phyloP scores from a whole-genome alignment of 2,888 invertebrate species.

The Drosophila vallismaia region DNA sequence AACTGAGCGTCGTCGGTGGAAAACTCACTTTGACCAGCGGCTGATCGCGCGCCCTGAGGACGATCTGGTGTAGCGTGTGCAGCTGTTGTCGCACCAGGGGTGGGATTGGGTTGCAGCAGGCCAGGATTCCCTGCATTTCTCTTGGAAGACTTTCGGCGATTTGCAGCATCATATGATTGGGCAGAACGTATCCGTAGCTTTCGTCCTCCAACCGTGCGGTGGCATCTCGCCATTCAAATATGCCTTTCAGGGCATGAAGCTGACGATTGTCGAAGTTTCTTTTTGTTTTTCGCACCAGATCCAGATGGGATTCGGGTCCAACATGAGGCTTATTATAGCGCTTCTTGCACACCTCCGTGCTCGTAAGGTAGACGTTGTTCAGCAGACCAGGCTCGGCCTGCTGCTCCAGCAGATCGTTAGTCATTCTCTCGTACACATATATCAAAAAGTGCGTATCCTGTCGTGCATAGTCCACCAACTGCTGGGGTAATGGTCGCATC shows the following conservation, averaged over 20 bases:
- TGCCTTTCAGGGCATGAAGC: conserved; percentile 90
- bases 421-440: conserved; percentile 93
- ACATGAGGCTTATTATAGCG: conserved; percentile 91
- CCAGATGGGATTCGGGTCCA: conserved; percentile 88
- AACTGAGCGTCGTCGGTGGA: conserved; percentile 10
- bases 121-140: conserved; percentile 96
- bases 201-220: conserved; percentile 95
- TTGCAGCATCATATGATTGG: conserved; percentile 97
- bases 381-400: conserved; percentile 88
- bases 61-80: conserved; percentile 87
- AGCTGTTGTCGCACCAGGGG: conserved; percentile 86
- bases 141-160: conserved; percentile 94
- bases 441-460: conserved; percentile 97
- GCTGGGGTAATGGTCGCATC: conserved; percentile 93
- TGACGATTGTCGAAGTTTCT: conserved; percentile 94
- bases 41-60: conserved; percentile 89
- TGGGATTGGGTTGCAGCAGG: conserved; percentile 97
- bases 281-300: conserved; percentile 91
- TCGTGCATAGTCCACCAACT: conserved; percentile 93
- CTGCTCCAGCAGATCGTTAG: conserved; percentile 89
- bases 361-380: conserved; percentile 88
- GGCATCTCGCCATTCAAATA: conserved; percentile 95
- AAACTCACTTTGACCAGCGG: conserved; percentile 86
- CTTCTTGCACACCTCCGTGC: conserved; percentile 91
- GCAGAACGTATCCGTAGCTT: conserved; percentile 95